phyloP scores from a whole-genome alignment of 2,113 vertebrate genomes.

The Ammodytes dubius region DNA sequence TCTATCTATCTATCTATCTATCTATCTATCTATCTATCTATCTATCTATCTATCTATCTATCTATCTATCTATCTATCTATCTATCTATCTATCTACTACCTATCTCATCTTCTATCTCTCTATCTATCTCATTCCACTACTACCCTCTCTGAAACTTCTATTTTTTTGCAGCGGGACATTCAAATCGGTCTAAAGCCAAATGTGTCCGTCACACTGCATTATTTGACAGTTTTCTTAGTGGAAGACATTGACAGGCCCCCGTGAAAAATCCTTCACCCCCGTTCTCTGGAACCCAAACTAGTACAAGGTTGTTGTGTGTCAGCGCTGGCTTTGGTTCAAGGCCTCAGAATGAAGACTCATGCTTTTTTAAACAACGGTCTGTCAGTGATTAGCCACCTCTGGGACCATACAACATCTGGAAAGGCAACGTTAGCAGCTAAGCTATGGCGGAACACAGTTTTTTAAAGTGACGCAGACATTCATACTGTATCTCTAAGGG shows the following conservation, averaged over 20 bases:
- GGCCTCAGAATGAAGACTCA: constrained; percentile 40
- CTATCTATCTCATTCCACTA: neutral
- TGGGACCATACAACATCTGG: constrained; percentile 48
- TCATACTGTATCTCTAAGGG: neutral
- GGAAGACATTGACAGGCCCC: constrained; percentile 15
- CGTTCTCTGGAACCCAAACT: neutral
- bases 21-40: neutral
- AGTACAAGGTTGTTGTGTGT: constrained; percentile 20
- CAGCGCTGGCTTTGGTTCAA: constrained; percentile 55
- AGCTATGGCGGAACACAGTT: neutral
- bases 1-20: neutral
- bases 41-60: neutral
- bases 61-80: neutral
- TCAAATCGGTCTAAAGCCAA: neutral
- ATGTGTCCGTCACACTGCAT: neutral
- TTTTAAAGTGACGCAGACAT: constrained; percentile 5
- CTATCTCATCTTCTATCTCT: neutral
- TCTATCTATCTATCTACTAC: neutral
- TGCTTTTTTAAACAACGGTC: constrained; percentile 52
- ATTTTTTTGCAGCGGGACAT: neutral
- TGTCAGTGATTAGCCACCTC: constrained; percentile 40
- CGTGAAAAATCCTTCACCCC: constrained; percentile 13
- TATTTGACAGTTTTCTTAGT: constrained; percentile 1
- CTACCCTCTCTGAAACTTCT: neutral
- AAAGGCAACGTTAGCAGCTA: constrained; percentile 28